A percentile compares a stretch with the other conserved stretches of the same genome.
These are phyloP conservation scores for Ferdinandea cuprea DNA, from an alignment of 2,888 invertebrate genomes.

Conservation along the genomic window DNA sequence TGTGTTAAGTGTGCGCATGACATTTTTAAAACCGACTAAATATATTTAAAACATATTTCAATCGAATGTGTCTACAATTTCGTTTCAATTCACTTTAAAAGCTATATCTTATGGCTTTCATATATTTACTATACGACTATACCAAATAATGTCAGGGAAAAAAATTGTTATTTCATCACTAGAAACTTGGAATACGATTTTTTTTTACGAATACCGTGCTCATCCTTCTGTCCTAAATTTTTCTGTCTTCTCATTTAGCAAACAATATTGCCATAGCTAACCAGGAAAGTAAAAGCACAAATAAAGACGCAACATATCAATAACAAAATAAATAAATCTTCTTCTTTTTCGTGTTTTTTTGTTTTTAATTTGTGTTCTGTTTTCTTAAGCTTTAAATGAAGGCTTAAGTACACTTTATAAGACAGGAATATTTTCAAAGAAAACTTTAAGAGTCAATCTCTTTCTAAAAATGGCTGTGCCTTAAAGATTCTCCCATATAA, in stretches of 20 bases:
- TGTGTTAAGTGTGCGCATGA: background rate
- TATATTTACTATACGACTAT: no score
- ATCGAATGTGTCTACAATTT: no score
- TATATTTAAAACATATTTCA: no score
- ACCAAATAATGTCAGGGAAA: slow-evolving; percentile 17
- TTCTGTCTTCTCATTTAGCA: slow-evolving; percentile 3
- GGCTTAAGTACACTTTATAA: background rate
- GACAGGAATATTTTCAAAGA: slow-evolving; percentile 10
- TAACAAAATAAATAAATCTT: slow-evolving; percentile 12
- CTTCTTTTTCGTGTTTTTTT: background rate
- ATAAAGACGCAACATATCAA: slow-evolving; percentile 46
- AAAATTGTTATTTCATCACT: background rate
- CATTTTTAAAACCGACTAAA: background rate
- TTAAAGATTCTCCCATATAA: slow-evolving; percentile 52
- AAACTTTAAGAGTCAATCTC: slow-evolving; percentile 57
- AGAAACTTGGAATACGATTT: background rate
- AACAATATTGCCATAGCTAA: slow-evolving; percentile 5
- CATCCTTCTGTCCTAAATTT: slow-evolving; percentile 28
- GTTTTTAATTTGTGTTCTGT: background rate
- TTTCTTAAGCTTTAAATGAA: no score
- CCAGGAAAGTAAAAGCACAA: slow-evolving; percentile 11
- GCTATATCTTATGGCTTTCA: no score
- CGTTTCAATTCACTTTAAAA: no score
- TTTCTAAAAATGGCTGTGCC: slow-evolving; percentile 60
- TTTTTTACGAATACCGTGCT: slow-evolving; percentile 40